A percentile compares a stretch with the other conserved stretches of the same genome.
Conservation (phyloP, 2,888 invertebrate genomes). For the Philhelius pedissequus region DNA sequence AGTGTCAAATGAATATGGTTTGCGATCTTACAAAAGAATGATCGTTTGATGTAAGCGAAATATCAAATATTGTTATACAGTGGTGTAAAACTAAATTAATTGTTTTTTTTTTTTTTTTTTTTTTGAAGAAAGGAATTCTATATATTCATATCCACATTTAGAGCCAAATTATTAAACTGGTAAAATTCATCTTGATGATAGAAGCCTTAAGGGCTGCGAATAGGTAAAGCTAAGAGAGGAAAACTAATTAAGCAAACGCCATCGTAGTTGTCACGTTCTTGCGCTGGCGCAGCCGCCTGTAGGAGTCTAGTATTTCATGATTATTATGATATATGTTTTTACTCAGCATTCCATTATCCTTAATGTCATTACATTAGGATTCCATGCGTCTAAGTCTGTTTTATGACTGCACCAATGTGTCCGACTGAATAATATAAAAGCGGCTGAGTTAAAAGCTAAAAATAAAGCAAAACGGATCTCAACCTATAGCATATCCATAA, state of each 20-base stretch:
- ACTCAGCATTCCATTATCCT: conserved; percentile 67
- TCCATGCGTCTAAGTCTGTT: conserved; percentile 56
- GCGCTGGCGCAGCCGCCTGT: not conserved
- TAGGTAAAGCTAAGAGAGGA: not conserved
- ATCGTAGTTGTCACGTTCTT: not conserved
- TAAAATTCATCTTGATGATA: not conserved
- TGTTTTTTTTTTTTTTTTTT: no score
- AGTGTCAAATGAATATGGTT: no score
- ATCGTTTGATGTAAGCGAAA: no score
- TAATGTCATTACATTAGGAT: conserved; percentile 67
- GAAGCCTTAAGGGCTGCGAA: not conserved
- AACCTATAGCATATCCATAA: not conserved
- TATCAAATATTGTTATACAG: no score
- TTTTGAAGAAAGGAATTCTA: no score
- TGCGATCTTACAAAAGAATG: no score
- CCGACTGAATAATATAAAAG: not conserved
- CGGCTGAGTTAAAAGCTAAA: conserved; percentile 42
- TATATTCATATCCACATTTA: no score
- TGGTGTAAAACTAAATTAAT: no score
- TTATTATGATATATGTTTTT: conserved; percentile 62
- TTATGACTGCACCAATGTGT: conserved; percentile 39
- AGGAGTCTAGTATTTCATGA: conserved; percentile 58
- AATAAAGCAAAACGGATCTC: not conserved
- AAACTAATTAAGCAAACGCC: conserved; percentile 58
- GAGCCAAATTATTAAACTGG: not conserved